phyloP scores from a whole-genome alignment of 2,888 invertebrate species.

The Geophilus truncorum region DNA sequence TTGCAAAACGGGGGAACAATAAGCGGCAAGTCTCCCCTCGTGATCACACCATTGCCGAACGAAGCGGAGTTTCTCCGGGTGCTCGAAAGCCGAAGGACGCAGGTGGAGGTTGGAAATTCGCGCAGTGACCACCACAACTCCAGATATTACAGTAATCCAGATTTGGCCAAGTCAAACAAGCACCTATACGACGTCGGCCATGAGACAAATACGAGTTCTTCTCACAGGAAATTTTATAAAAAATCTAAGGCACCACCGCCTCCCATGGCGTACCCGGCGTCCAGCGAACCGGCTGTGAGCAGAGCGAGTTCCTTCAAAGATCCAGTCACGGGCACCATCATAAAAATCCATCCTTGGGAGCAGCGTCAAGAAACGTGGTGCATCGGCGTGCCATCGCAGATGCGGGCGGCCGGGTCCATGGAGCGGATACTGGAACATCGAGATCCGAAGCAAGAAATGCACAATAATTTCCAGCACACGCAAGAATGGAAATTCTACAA shows the following conservation, averaged over 20 bases:
- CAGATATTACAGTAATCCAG: constrained; percentile 30
- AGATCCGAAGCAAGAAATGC: neutral
- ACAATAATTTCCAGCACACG: neutral
- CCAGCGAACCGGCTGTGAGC: neutral
- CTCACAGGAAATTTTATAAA: constrained; percentile 7
- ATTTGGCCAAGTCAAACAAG: neutral
- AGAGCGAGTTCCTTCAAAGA: constrained; percentile 2
- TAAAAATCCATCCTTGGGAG: constrained; percentile 30
- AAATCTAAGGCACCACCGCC: constrained; percentile 36
- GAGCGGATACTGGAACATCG: constrained; percentile 23
- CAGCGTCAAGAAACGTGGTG: neutral
- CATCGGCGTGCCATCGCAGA: neutral
- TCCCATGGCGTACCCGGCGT: neutral
- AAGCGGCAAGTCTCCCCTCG: constrained; percentile 55
- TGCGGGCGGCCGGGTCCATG: neutral
- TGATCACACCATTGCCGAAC: neutral
- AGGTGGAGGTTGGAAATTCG: neutral
- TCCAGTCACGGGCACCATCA: neutral
- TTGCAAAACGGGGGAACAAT: constrained; percentile 77
- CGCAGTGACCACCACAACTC: neutral
- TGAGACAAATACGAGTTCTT: constrained; percentile 6
- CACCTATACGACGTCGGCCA: neutral
- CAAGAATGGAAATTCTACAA: neutral
- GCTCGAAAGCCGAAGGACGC: neutral
- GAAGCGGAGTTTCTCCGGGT: neutral